Base-by-base conservation (phyloP, 1,140 invertebrate species). In the Aplysia californica region DNA sequence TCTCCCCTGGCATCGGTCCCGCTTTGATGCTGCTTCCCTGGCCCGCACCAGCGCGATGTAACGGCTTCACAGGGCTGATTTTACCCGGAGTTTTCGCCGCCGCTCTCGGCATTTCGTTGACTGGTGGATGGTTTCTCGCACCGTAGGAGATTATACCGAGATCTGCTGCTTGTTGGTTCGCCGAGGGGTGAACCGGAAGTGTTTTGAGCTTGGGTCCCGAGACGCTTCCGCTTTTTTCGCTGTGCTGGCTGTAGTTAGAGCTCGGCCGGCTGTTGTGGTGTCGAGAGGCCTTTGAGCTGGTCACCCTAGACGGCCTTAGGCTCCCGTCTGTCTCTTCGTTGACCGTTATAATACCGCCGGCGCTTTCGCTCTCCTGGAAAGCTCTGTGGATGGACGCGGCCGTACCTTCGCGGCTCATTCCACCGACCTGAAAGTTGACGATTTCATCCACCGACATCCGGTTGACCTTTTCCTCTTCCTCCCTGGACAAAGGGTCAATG, bases 361-460 rank as follows among this genome's bases (percentile, higher is more conserved):
- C n/a, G n/a, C n/a, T n/a, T n/a, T n/a, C n/a, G n/a, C n/a, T n/a
- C n/a, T n/a, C n/a, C n/a, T n/a, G 3, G 15, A 58, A 3, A 3
- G 6, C 23, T 35, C 20, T 3, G 31, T 3, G 29, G 3, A 38
- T 39, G 23, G 55, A 36, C 3, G 21, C 3, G 3, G 18, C 21
- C 36, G 39, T 41, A 3, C 3, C 5, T 36, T 38, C 70, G 59
- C 6, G 38, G 3, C n/a, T 72, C 18, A 3, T 26, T 41, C 61
- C 50, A 74, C 80, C 10, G 44, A 73, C 33, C 66, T 75, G 3
- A 67, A 56, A 61, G 36, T 78, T 77, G 56, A 85, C 71, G 31
- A 85, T 80, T 61, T 85, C 82, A 41, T 85, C 83, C 4, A 85
- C 77, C 3, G 83, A 81, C 35, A 85, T 38, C 71, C 41, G 70